Percentiles rank a stretch among this genome's conserved stretches.
Evolutionary conservation across 37 sponge, comb jelly and placozoan species (phyloP).

Genomic region (Ephydatia muelleri): DNA sequence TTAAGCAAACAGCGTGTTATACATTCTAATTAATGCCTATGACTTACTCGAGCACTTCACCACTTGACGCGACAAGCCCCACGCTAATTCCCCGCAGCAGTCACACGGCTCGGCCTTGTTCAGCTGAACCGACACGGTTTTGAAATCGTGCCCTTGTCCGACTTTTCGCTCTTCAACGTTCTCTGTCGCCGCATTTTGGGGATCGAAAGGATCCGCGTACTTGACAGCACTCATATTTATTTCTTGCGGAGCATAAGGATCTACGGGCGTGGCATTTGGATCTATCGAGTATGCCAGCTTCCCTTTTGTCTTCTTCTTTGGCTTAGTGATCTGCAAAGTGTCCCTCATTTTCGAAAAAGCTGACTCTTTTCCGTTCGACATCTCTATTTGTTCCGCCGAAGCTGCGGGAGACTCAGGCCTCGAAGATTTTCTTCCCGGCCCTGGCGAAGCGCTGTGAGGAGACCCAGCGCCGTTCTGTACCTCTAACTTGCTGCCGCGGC

Average conservation of each 20-base stretch:
- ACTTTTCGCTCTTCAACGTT: slow-evolving; percentile 12
- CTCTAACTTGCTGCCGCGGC: slow-evolving; percentile 20
- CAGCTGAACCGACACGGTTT: slow-evolving; percentile 71
- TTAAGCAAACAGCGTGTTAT: no score
- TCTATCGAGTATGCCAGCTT: slow-evolving; percentile 40
- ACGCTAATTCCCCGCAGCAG: slow-evolving; percentile 69
- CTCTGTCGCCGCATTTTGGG: slow-evolving; percentile 14
- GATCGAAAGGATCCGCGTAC: slow-evolving; percentile 64
- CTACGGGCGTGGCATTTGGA: slow-evolving; percentile 5
- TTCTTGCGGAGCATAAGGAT: slow-evolving; percentile 12
- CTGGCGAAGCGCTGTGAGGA: background rate
- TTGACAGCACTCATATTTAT: slow-evolving; percentile 22
- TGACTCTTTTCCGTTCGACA: slow-evolving; percentile 1
- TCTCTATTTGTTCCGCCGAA: background rate
- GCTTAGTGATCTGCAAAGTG: slow-evolving; percentile 39
- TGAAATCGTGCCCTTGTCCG: slow-evolving; percentile 76
- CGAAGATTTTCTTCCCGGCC: no score
- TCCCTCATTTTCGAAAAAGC: slow-evolving; percentile 48
- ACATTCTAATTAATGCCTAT: no score
- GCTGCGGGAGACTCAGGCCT: no score
- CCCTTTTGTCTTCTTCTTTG: slow-evolving; percentile 44
- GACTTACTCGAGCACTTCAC: slow-evolving; percentile 8
- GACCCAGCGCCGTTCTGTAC: slow-evolving; percentile 11
- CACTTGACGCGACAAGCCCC: slow-evolving; percentile 51
- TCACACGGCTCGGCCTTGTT: slow-evolving; percentile 73